Evolutionary conservation across 1,140 invertebrate genomes (phyloP).

Genomic region (Papilio helenus): DNA sequence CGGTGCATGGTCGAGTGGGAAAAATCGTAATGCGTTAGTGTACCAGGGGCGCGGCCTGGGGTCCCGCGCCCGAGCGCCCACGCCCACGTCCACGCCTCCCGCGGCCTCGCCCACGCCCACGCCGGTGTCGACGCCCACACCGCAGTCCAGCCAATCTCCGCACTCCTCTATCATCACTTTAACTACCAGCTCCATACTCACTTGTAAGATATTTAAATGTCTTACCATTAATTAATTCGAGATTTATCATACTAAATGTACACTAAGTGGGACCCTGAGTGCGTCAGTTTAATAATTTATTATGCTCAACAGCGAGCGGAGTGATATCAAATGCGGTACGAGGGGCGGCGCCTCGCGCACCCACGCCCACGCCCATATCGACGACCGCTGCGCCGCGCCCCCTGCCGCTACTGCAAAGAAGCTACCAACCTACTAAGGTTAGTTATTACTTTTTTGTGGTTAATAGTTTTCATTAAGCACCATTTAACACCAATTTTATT

Average conservation of each 20-base stretch:
- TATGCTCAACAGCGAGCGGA: constrained; percentile 53
- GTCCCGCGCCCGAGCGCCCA: constrained; percentile 41
- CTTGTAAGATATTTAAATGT: constrained; percentile 50
- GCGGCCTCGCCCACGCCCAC: constrained; percentile 41
- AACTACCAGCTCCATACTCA: constrained; percentile 57
- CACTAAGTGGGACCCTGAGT: background rate
- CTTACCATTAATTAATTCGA: background rate
- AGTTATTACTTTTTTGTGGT: background rate
- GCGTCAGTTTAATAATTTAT: background rate
- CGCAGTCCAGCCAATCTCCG: constrained; percentile 41
- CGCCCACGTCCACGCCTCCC: constrained; percentile 31
- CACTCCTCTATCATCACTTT: constrained; percentile 54
- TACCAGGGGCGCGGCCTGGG: constrained; percentile 57
- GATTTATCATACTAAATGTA: too few species aligned
- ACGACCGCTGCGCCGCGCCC: constrained; percentile 53
- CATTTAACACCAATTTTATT: background rate
- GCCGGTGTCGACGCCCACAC: background rate
- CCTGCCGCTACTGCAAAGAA: constrained; percentile 67
- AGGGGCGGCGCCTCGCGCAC: constrained; percentile 43
- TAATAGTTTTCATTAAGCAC: background rate
- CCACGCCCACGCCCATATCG: constrained; percentile 49
- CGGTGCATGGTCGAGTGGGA: constrained; percentile 51
- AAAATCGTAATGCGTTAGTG: constrained; percentile 52
- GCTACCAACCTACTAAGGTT: constrained; percentile 75
- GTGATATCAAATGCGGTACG: constrained; percentile 68